These are phyloP conservation scores for Rhogogaster chlorosoma DNA, from an alignment of 2,888 invertebrate species.

Conservation along the genomic window DNA sequence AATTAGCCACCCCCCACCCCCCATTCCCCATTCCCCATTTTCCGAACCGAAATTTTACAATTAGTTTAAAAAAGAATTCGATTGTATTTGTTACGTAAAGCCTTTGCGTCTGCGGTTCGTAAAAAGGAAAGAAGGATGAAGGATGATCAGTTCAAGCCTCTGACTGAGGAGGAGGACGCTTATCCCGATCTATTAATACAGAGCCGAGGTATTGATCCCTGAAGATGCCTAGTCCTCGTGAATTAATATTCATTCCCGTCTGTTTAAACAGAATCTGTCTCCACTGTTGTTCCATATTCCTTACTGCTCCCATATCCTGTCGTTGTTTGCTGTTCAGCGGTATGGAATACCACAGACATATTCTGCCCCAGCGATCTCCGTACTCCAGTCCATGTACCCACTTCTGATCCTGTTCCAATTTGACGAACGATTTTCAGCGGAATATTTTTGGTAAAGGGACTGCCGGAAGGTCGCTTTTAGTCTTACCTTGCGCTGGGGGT, in stretches of 20 bases:
- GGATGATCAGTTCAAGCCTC: neutral
- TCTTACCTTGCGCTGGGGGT: neutral
- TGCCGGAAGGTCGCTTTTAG: neutral
- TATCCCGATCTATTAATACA: conserved; percentile 23
- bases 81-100: neutral
- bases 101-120: neutral
- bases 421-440: neutral
- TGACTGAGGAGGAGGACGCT: neutral
- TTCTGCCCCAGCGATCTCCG: neutral
- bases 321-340: neutral
- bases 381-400: neutral
- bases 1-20: neutral
- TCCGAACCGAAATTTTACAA: neutral
- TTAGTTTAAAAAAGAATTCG: too few species aligned
- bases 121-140: neutral
- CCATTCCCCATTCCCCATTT: neutral
- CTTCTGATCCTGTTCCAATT: neutral
- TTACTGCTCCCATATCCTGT: neutral
- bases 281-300: neutral
- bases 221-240: conserved; percentile 4
- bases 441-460: neutral
- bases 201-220: conserved; percentile 28
- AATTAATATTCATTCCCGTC: conserved; percentile 38
- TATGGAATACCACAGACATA: neutral
- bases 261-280: conserved; percentile 28